Conservation (phyloP, 2,797 vertebrate species). For the Gallirallus australis region DNA sequence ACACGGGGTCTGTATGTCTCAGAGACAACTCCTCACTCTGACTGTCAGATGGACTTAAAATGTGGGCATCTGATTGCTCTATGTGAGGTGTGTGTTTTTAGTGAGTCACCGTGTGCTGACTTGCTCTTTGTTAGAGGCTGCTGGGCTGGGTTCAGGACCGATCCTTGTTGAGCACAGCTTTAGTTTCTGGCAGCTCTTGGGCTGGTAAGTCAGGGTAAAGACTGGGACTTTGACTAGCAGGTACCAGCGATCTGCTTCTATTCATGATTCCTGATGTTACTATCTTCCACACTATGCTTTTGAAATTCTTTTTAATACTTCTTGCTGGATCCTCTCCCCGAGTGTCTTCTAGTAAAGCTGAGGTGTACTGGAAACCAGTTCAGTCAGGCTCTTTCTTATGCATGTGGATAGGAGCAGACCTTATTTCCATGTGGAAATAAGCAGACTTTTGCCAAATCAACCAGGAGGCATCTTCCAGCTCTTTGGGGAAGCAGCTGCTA, state of each 20-base stretch:
- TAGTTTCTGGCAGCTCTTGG: neutral
- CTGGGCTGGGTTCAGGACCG: neutral
- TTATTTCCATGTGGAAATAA: neutral
- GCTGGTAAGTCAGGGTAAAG: neutral
- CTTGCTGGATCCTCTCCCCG: neutral
- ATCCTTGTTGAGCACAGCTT: neutral
- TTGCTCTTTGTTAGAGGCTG: neutral
- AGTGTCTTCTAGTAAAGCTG: neutral
- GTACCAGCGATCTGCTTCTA: neutral
- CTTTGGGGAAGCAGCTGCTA: neutral
- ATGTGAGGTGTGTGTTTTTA: rapidly evolving
- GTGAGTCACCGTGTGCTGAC: neutral
- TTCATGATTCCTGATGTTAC: neutral
- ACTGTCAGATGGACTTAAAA: neutral
- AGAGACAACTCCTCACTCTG: neutral
- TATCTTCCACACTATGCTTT: neutral
- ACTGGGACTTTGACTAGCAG: neutral
- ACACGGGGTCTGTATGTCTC: neutral
- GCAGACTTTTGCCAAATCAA: neutral
- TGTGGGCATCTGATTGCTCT: neutral
- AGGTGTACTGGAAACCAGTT: neutral
- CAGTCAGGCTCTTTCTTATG: too few relatives aligned
- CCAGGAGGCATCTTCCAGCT: neutral
- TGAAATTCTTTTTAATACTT: neutral
- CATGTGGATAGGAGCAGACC: rapidly evolving